These are phyloP conservation scores for Menura novaehollandiae DNA, from an alignment of 2,113 vertebrate genomes.

Conservation along the genomic window DNA sequence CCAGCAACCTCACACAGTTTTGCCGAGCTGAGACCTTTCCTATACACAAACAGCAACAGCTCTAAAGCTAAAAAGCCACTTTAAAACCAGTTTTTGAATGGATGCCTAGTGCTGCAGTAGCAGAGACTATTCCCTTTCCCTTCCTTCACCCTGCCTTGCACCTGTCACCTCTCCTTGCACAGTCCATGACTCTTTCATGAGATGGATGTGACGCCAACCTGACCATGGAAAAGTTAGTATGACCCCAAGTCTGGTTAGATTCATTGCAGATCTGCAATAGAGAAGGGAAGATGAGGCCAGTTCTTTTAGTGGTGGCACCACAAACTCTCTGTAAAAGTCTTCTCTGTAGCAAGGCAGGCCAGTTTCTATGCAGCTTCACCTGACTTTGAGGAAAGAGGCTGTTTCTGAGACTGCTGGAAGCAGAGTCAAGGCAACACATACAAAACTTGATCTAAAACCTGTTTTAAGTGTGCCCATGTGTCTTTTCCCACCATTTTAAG, in stretches of 20 bases:
- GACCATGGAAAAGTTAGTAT: background rate
- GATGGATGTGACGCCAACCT: background rate
- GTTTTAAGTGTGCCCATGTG: background rate
- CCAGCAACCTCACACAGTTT: background rate
- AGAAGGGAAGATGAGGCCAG: background rate
- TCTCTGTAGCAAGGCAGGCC: background rate
- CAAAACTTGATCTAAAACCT: background rate
- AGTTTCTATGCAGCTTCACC: background rate
- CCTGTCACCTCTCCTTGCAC: background rate
- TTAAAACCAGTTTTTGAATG: background rate
- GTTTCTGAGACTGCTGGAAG: background rate
- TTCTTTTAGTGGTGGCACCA: background rate
- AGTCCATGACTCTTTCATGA: background rate
- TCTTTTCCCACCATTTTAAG: background rate
- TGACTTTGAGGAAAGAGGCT: background rate
- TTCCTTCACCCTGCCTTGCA: background rate
- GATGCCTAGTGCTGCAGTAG: background rate
- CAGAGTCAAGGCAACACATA: background rate
- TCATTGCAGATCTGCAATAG: background rate
- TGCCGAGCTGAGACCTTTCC: background rate
- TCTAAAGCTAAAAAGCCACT: background rate
- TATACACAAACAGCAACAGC: background rate
- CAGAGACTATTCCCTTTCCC: background rate
- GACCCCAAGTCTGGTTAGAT: background rate
- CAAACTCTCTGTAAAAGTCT: background rate